Evolutionary conservation across 2,113 vertebrate genomes (phyloP), one percentile per base, ranked within the genome.

Genomic region (Haemorhous mexicanus): DNA sequence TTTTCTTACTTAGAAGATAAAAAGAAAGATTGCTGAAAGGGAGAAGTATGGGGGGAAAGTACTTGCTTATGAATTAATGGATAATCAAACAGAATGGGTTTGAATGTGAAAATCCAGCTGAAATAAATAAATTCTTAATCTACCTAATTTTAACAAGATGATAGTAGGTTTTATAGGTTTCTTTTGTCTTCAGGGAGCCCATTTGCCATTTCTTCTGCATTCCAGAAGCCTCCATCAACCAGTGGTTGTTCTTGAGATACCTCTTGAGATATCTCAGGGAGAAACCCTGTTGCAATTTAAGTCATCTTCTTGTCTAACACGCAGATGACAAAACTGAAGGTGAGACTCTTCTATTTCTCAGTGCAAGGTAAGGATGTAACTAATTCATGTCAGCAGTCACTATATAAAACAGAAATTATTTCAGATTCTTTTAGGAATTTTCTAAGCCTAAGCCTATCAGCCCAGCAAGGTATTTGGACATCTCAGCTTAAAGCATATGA

Each of bases 361-460:
- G 28, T 46, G 9, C 58, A 81, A 84, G 39, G 39, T 68, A 83
- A 86, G 44, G 63, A 49, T 47, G 43, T 24, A 90, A 69, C 49
- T 90, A 87, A 82, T 91, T 82, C 21, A 6, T 53, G 28, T 72
- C 66, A 72, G 47, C 24, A 87, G 69, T 44, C 66, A 52, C 74
- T 93, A 16, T 41, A 37, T 56, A 44, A 76, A 95, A 72, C 23
- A 93, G 52, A 93, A 94, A 89, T 91, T 52, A 89, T 64, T 95
- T 93, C 64, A 47, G 33, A 72, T 82, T 95, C 62, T 77, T 91
- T 56, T 47, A 55, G 35, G 66, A 91, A 87, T 82, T 87, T 22
- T 87, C 74, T 87, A 89, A 91, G 47, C 61, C 80, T 87, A 94
- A 92, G 41, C 69, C 90, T 95, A 87, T 87, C 74, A 84, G 19